Conservation (phyloP, 2,797 vertebrate genomes). For the Lophotriccus pileatus region DNA sequence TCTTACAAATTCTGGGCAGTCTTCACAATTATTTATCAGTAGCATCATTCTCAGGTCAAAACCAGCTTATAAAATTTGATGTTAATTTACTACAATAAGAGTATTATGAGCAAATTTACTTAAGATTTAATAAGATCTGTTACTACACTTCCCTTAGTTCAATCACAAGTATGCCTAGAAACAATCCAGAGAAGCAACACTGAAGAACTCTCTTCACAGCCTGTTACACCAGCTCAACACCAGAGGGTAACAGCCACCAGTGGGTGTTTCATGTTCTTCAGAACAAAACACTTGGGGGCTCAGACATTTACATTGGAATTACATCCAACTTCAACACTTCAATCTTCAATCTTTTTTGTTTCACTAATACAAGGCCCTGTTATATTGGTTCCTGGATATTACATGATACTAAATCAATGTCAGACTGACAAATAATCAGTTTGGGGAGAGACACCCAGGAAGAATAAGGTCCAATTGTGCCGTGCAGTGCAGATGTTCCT, state of each 20-base stretch:
- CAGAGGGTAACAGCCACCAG: background rate
- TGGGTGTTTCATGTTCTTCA: background rate
- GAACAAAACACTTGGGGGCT: background rate
- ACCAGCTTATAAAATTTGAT: background rate
- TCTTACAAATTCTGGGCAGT: background rate
- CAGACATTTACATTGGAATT: background rate
- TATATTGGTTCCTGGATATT: background rate
- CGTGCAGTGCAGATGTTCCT: background rate
- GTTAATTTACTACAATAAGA: background rate
- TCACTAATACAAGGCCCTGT: background rate
- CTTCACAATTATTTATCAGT: background rate
- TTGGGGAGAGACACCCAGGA: background rate
- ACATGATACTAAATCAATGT: background rate
- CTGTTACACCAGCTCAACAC: background rate
- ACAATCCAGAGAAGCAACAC: background rate
- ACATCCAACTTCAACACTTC: background rate
- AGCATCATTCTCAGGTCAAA: background rate
- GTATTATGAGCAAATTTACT: background rate
- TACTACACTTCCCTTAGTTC: background rate
- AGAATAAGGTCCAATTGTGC: constrained; percentile 21
- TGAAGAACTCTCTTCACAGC: background rate
- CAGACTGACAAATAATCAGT: background rate
- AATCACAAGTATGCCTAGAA: background rate
- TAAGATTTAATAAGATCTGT: background rate
- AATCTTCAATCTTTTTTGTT: background rate